Base-by-base conservation (phyloP, 2,888 invertebrate genomes). In the Cecidostiba fungosa region DNA sequence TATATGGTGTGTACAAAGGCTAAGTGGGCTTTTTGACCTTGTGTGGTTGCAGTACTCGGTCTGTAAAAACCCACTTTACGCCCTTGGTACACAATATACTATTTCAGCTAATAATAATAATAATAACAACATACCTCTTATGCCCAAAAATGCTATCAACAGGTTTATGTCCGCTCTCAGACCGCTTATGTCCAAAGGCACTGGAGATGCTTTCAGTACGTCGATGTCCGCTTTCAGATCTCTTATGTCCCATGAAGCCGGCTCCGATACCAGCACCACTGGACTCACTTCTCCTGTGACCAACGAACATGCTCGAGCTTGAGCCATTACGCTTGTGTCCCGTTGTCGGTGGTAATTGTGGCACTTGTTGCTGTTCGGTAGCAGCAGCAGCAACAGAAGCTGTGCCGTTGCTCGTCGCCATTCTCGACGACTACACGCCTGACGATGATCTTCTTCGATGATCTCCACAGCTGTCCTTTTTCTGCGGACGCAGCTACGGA, bases 131-230 rank as follows among this genome's bases (percentile, higher is more conserved):
- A n/a, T n/a, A 92, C 92, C 92, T 92, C 88, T 89, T 91, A 86
- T 93, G 92, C 14, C 91, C 92, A 86, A 92, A 92, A 82, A 90
- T 91, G 88, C 91, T 91, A 59, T 92, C 92, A 80, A 91, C 91
- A 86, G 91, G 90, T 84, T 92, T 92, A 89, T 92, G 92, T 83
- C 91, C 91, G 87, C 91, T 91, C 81, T 92, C 92, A 77, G 91
- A 90, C 82, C 91, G 91, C 87, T 92, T 92, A 89, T 93, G 92
- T 86, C 92, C 92, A 89, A 93, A 92, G 90, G 91, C 92, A 90
- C 92, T 92, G 89, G 93, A 92, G 91, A 93, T 92, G 90, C 92
- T 93, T 88, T 93, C 93, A 88, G 92, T 92, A 77, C 92, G 91
- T 87, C 90, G 92, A 88, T 93, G 93, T 59, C 92, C 92, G 89